phyloP scores from a whole-genome alignment of 2,113 vertebrate species.

The Ammodytes dubius region DNA sequence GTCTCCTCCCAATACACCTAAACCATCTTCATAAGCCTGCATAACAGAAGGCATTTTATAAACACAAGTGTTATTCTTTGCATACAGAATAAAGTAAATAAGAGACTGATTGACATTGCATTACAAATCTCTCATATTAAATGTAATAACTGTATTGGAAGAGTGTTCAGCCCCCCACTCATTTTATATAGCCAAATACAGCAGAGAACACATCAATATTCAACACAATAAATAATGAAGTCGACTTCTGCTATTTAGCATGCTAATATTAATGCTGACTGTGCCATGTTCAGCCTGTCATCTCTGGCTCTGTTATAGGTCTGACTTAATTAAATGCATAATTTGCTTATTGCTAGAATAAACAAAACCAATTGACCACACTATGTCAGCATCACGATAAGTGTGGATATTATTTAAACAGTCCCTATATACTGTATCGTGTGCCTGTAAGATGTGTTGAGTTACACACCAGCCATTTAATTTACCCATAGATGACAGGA shows the following conservation, averaged over 20 bases:
- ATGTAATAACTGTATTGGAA: conserved; percentile 23
- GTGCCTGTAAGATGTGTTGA: background rate
- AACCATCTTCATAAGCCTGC: conserved; percentile 2
- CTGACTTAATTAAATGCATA: conserved; percentile 23
- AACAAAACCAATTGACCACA: conserved; percentile 1
- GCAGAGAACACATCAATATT: conserved; percentile 44
- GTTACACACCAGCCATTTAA: background rate
- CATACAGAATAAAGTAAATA: background rate
- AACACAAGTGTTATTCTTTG: conserved; percentile 6
- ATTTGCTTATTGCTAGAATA: background rate
- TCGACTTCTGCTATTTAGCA: conserved; percentile 14
- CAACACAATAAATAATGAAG: conserved; percentile 48
- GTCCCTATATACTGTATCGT: background rate
- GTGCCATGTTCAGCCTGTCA: conserved; percentile 34
- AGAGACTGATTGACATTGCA: background rate
- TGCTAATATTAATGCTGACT: conserved; percentile 25
- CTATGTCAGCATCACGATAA: background rate
- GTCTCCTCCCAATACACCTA: conserved; percentile 9
- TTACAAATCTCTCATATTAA: conserved; percentile 18
- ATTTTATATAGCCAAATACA: conserved; percentile 21
- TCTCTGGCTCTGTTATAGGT: conserved; percentile 3
- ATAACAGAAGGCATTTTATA: background rate
- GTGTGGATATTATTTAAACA: background rate
- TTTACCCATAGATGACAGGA: conserved; percentile 13
- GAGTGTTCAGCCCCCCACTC: background rate